Evolutionary conservation across 1,140 invertebrate genomes (phyloP), one percentile per base, ranked within the genome.

Genomic region (Drosophila persimilis): DNA sequence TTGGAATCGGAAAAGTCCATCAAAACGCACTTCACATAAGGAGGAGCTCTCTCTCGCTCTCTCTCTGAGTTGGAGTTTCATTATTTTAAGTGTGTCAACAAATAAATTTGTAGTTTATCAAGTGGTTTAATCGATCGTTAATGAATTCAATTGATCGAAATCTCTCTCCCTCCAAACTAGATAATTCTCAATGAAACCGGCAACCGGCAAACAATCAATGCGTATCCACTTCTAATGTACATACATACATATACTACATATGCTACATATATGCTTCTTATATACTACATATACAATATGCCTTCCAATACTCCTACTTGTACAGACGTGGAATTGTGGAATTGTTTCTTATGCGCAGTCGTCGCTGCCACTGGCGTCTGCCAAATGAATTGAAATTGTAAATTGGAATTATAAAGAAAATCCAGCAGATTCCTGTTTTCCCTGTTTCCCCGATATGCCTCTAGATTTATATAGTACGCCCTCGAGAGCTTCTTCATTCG

Each of bases 131-230:
- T 35, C 41, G 56, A 51, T 44, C 48, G 56, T 60, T 63, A 85
- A 73, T 66, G 77, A 80, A 64, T 52, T 86, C 77, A 85, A 85
- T 85, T 85, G 81, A 86, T 66, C 63, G 53, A 67, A 31, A 53
- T n/a, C 52, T 51, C 52, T 46, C 35, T 22, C 43, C 17, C 54
- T 44, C 20, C 26, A 76, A 63, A 75, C 83, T 71, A 88, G 81
- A 74, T 86, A 71, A 88, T 76, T 76, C 83, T 80, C 78, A 81
- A 78, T 57, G 44, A 78, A 88, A 86, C 81, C 65, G 77, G 73
- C 67, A 35, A 60, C 60, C 59, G 73, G 46, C 51, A 44, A 62
- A 43, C 83, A 85, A 86, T 74, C 67, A 63, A 73, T 67, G 57
- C 61, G 69, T 59, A 58, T 45, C 65, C 43, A 47, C 26, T 53